These are phyloP conservation scores for Paratrypauchen microcephalus DNA, from an alignment of 2,797 vertebrate genomes.

Conservation along the genomic window DNA sequence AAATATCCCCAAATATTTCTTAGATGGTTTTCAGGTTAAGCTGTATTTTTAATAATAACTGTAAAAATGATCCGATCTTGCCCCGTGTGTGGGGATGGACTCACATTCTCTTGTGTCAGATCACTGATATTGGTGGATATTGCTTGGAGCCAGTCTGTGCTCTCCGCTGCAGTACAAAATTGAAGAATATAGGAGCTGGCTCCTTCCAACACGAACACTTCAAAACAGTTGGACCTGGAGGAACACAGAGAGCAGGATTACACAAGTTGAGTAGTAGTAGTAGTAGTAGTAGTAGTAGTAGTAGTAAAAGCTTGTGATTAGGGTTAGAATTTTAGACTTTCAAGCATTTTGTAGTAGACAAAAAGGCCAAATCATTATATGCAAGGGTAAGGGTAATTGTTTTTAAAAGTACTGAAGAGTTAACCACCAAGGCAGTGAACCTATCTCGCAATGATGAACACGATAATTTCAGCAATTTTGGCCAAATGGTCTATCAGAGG, in stretches of 20 bases:
- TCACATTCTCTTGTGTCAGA: slow-evolving; percentile 88
- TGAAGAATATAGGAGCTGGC: slow-evolving; percentile 86
- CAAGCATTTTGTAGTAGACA: not conserved
- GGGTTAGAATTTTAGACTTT: not conserved
- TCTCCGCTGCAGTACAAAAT: slow-evolving; percentile 89
- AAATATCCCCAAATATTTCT: not conserved
- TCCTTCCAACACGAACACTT: slow-evolving; percentile 88
- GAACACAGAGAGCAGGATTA: slow-evolving; percentile 38
- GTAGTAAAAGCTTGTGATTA: not conserved
- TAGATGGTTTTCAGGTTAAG: not conserved
- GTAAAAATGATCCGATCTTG: not conserved
- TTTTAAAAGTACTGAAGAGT: too few species aligned
- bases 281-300: too few species aligned
- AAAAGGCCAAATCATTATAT: not conserved
- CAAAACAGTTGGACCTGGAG: slow-evolving; percentile 88
- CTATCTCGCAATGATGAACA: too few species aligned
- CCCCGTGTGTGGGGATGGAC: slow-evolving; percentile 46
- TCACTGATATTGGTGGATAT: slow-evolving; percentile 89
- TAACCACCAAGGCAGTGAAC: too few species aligned
- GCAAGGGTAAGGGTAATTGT: not conserved
- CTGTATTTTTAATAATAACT: slow-evolving; percentile 15
- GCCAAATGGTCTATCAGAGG: too few species aligned
- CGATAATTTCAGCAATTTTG: too few species aligned
- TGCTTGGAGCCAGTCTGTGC: slow-evolving; percentile 91
- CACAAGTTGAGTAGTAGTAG: too few species aligned